phyloP scores from a whole-genome alignment of 2,888 invertebrate species.

The Chymomyza caudatula region DNA sequence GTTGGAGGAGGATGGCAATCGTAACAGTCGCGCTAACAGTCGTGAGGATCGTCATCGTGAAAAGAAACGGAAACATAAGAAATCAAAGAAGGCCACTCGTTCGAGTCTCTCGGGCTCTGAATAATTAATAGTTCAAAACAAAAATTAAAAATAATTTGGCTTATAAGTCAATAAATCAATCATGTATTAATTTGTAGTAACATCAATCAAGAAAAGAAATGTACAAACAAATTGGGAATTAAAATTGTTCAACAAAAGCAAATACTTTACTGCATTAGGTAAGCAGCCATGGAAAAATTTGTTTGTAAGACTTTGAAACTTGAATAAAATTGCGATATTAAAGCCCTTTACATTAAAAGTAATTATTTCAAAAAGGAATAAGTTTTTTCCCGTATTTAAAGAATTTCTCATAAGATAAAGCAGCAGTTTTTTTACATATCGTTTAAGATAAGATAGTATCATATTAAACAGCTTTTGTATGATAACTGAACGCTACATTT shows the following conservation, averaged over 20 bases:
- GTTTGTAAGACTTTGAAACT: background rate
- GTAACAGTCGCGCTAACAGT: conserved; percentile 44
- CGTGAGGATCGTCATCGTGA: conserved; percentile 42
- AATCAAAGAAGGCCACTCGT: conserved; percentile 73
- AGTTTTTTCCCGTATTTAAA: too few relatives aligned
- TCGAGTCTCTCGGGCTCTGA: conserved; percentile 66
- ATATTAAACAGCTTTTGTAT: background rate
- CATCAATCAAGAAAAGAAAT: background rate
- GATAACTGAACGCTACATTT: background rate
- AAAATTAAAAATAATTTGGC: background rate
- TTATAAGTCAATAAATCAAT: background rate
- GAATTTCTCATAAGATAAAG: too few relatives aligned
- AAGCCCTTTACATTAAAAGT: background rate
- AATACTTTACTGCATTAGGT: background rate
- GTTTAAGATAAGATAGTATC: too few relatives aligned
- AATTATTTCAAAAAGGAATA: too few relatives aligned
- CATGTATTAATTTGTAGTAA: background rate
- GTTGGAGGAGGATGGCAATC: conserved; percentile 69
- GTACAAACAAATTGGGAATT: background rate
- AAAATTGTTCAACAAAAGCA: background rate
- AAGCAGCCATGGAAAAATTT: background rate
- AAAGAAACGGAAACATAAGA: conserved; percentile 75
- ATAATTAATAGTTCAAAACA: conserved; percentile 27
- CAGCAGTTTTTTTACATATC: too few relatives aligned
- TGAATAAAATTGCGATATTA: background rate